These are phyloP conservation scores for Arremon brunneinucha DNA, from an alignment of 2,797 vertebrate genomes.

Conservation along the genomic window DNA sequence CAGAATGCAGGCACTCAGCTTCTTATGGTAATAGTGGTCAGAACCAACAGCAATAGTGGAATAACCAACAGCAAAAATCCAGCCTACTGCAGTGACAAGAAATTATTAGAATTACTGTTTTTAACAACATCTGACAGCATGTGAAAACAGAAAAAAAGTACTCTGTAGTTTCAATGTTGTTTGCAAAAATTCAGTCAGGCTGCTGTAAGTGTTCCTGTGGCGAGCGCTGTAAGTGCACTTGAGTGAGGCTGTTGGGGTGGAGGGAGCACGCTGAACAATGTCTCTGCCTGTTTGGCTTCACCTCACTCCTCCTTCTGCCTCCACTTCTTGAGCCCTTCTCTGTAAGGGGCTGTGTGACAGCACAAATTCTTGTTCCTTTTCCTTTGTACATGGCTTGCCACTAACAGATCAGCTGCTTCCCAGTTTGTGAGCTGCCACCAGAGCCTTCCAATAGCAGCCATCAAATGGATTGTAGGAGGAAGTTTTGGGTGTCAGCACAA, in stretches of 20 bases:
- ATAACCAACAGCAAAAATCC: background rate
- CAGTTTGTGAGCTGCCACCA: background rate
- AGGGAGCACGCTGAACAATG: background rate
- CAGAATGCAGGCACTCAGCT: background rate
- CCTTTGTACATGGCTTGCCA: background rate
- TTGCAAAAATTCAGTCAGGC: background rate
- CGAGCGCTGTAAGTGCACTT: background rate
- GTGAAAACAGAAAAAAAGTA: background rate
- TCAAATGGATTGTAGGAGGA: background rate
- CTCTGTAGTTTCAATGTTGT: background rate
- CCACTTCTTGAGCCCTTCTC: background rate
- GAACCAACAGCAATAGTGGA: background rate
- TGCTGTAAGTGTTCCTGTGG: background rate
- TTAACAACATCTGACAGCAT: background rate
- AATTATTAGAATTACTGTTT: background rate
- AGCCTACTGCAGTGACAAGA: background rate
- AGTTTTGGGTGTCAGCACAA: background rate
- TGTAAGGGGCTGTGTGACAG: background rate
- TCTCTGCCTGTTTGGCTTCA: background rate
- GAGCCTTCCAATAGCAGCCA: background rate
- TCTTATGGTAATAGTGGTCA: background rate
- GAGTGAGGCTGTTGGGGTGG: accelerated
- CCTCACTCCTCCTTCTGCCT: background rate
- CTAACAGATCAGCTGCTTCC: background rate
- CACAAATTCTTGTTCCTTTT: background rate